Percentiles rank a stretch among this genome's conserved stretches.
phyloP scores from a whole-genome alignment of 1,140 invertebrate species.

The Fopius arisanus region DNA sequence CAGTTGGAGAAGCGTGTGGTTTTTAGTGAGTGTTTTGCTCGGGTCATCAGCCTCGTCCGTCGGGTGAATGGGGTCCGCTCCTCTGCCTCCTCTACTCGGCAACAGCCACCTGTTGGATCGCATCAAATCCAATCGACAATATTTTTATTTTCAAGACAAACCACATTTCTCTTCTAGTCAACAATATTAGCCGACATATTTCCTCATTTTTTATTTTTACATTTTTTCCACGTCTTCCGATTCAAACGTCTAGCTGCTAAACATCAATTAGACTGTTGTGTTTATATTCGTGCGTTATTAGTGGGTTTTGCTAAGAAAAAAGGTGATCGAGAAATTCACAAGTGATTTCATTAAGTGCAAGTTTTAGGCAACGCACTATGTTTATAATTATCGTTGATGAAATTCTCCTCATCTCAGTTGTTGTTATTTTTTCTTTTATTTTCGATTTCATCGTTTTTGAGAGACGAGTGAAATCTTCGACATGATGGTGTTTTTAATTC shows the following conservation, averaged over 20 bases:
- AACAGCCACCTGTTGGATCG: slow-evolving; percentile 27
- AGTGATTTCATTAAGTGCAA: background rate
- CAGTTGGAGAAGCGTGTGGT: background rate
- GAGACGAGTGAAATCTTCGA: too few relatives aligned
- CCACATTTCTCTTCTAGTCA: background rate
- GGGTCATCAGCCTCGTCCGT: slow-evolving; percentile 17
- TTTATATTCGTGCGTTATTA: background rate
- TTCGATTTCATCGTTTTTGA: too few relatives aligned
- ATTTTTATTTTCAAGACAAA: background rate
- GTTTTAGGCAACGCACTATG: too few relatives aligned
- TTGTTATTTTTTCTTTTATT: too few relatives aligned
- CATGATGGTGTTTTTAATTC: too few relatives aligned
- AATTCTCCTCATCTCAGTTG: too few relatives aligned
- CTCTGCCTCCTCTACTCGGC: too few relatives aligned
- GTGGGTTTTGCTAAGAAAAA: background rate
- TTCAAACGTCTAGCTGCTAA: background rate
- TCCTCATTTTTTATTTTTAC: too few relatives aligned
- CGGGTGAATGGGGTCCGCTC: slow-evolving; percentile 4
- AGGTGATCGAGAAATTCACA: background rate
- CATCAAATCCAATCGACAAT: background rate
- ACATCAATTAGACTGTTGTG: background rate
- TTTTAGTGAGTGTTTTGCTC: slow-evolving; percentile 4
- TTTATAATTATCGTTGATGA: too few relatives aligned
- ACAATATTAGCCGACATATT: too few relatives aligned
- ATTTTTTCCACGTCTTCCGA: too few relatives aligned